Percentiles rank a stretch among this genome's conserved stretches.
Conservation (phyloP, 2,888 invertebrate genomes). For the Volucella inflata region DNA sequence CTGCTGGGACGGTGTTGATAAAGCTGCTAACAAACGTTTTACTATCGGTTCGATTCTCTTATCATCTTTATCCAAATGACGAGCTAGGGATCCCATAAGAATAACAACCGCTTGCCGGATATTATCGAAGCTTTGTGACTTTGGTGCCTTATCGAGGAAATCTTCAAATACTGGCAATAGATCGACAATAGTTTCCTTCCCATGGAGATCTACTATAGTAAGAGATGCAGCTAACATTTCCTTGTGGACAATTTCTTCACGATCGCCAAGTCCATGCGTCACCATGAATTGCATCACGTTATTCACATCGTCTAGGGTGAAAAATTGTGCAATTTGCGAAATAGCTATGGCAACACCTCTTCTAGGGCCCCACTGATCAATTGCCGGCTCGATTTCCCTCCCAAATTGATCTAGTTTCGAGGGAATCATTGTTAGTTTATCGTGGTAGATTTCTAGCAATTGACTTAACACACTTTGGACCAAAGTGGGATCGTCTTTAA, state of each 20-base stretch:
- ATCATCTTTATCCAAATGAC: conserved; percentile 96
- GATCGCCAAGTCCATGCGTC: conserved; percentile 92
- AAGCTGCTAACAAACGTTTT: conserved; percentile 92
- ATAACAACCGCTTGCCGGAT: conserved; percentile 98
- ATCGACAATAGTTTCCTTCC: conserved; percentile 91
- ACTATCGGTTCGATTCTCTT: conserved; percentile 97
- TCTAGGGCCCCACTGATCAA: conserved; percentile 96
- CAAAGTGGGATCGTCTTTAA: conserved; percentile 85
- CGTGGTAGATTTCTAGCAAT: conserved; percentile 90
- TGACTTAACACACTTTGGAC: conserved; percentile 86
- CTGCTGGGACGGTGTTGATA: conserved; percentile 98
- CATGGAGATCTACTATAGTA: conserved; percentile 95
- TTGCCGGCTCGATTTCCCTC: conserved; percentile 91
- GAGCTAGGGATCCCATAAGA: conserved; percentile 98
- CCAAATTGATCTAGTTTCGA: conserved; percentile 96
- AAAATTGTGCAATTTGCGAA: conserved; percentile 89
- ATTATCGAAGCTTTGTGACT: conserved; percentile 94
- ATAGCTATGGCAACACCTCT: conserved; percentile 94
- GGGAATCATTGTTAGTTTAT: conserved; percentile 92
- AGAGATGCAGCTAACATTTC: conserved; percentile 98
- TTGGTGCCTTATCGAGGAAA: conserved; percentile 96
- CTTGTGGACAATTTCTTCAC: conserved; percentile 91
- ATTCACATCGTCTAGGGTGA: conserved; percentile 86
- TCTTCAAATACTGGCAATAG: conserved; percentile 96
- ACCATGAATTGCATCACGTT: conserved; percentile 94